Percentiles rank a stretch among this genome's conserved stretches.
These are phyloP conservation scores for Eristalis tenax DNA, from an alignment of 2,888 invertebrate genomes.

Conservation along the genomic window DNA sequence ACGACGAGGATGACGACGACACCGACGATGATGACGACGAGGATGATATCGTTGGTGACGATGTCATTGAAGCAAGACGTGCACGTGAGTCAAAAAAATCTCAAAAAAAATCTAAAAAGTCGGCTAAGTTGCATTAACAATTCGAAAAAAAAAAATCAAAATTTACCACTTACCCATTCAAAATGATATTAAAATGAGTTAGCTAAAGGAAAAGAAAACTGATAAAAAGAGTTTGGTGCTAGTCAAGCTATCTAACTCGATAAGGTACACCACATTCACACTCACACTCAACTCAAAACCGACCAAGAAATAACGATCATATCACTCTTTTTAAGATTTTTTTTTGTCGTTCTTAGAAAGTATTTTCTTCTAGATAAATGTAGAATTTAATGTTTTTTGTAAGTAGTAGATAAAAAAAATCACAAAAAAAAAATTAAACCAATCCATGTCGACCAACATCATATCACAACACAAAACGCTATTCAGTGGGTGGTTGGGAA, in stretches of 20 bases:
- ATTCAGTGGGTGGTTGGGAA: constrained; percentile 67
- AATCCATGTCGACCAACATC: constrained; percentile 49
- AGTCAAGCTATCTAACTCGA: constrained; percentile 76
- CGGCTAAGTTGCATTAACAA: constrained; percentile 67
- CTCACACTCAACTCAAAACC: not conserved
- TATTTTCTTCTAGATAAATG: constrained; percentile 26
- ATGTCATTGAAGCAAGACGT: constrained; percentile 86
- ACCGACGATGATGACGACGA: constrained; percentile 85
- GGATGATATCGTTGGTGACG: constrained; percentile 85
- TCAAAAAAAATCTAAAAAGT: constrained; percentile 69
- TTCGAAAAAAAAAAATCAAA: constrained; percentile 77
- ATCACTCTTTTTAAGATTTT: constrained; percentile 6
- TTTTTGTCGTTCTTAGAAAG: constrained; percentile 7
- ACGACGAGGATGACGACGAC: constrained; percentile 85
- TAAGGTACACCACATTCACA: constrained; percentile 26
- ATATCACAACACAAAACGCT: constrained; percentile 54
- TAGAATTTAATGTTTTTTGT: constrained; percentile 57
- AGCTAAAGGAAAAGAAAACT: constrained; percentile 63
- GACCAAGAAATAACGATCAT: constrained; percentile 25
- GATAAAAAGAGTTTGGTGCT: constrained; percentile 79
- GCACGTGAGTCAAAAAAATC: constrained; percentile 91
- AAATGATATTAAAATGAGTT: constrained; percentile 61
- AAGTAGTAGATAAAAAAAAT: constrained; percentile 67
- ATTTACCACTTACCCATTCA: constrained; percentile 29
- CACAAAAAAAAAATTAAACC: constrained; percentile 41